Evolutionary conservation across 53 echinoderm and acorn worm genomes (phyloP), one percentile per base, ranked within the genome.

Genomic region (Mesocentrotus franciscanus): DNA sequence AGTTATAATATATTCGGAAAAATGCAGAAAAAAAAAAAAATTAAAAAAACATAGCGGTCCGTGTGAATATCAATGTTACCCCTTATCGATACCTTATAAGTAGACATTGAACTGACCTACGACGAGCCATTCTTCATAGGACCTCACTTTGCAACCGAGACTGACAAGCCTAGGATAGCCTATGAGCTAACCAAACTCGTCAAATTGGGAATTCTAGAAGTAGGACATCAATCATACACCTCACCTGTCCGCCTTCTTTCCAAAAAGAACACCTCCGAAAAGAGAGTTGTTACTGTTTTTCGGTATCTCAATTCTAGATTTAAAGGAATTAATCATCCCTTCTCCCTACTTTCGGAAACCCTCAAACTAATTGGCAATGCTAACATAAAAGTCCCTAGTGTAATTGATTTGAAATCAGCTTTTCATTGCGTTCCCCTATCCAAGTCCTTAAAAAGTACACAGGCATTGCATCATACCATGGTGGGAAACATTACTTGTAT

Each of bases 231-330:
- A 55, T 32, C 96, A 49, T 95, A 95, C 85, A 96, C 96, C 12
- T 96, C 96, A 15, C 96, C 96, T 36, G 95, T 96, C 12, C 62
- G 95, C 34, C 93, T 95, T 12, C 34, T 96, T 61, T 72, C 95
- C 4, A 96, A 96, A 84, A 95, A 95, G 49, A 75, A 92, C 71
- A 93, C 93, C 7, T 42, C 78, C 27, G 95, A 95, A 5, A 96
- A 96, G 26, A 22, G 96, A 90, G 96, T 96, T 27, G 96, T 96
- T 5, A 96, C 96, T 34, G 96, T 95, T 61, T 96, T 96, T 81
- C 60, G 95, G 2, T 95, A 93, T 55, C 91, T 96, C 27, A 95
- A 96, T 61, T 87, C 93, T 56, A 57, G 93, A 62, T 95, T 96
- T 61, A 92, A 74, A 58, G 26, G 95, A 9, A 49, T 85, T 0